Conservation (phyloP, 1,140 invertebrate genomes). For the roundworm (Caenorhabditis elegans) region DNA sequence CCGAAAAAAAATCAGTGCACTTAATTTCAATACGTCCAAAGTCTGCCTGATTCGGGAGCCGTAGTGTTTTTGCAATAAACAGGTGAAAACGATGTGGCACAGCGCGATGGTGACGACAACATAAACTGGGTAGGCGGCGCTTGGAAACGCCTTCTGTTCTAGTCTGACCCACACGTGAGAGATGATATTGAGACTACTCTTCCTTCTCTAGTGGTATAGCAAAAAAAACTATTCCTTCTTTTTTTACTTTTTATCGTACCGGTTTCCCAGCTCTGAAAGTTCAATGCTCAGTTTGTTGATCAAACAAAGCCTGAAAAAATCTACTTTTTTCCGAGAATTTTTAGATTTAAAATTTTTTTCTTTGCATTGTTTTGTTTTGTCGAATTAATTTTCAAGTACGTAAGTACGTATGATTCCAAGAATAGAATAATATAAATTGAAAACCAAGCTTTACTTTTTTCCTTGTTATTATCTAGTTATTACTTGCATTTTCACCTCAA, state of each 20-base stretch:
- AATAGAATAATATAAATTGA: too few species aligned
- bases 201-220: too few species aligned
- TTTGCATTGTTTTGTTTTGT: too few species aligned
- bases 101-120: not conserved
- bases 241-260: not conserved
- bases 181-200: not conserved
- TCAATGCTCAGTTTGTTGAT: too few species aligned
- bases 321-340: too few species aligned
- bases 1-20: too few species aligned
- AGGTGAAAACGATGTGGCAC: not conserved
- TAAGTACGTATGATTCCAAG: too few species aligned
- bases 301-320: too few species aligned
- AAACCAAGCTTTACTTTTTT: not conserved
- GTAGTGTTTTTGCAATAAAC: not conserved
- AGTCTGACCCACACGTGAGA: not conserved
- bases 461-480: not conserved
- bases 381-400: too few species aligned
- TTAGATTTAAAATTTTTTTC: too few species aligned
- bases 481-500: not conserved
- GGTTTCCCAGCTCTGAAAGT: too few species aligned
- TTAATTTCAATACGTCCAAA: not conserved
- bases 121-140: constrained; percentile 18
- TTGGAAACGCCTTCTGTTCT: not conserved
- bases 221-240: too few species aligned
- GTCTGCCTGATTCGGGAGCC: not conserved